Percentiles rank a stretch among this genome's conserved stretches.
phyloP scores from a whole-genome alignment of 2,888 invertebrate genomes.

The Hymenopus coronatus region DNA sequence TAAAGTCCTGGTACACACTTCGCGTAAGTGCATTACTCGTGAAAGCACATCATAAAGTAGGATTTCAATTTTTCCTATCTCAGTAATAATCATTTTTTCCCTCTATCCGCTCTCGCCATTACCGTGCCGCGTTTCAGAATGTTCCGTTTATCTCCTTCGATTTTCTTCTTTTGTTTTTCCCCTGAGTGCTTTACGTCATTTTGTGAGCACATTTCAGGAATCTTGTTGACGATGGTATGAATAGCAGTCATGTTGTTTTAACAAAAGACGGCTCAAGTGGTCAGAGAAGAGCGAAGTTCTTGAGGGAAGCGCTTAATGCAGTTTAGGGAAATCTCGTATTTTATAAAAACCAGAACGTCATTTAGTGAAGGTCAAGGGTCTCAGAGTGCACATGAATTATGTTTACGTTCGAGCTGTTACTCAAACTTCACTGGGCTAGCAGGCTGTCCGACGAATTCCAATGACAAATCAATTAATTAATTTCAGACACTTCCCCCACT shows the following conservation, averaged over 20 bases:
- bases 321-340: background rate
- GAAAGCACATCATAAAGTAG: constrained; percentile 1
- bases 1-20: constrained; percentile 6
- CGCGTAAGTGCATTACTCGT: constrained; percentile 7
- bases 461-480: too few relatives aligned
- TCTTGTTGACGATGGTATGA: background rate
- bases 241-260: background rate
- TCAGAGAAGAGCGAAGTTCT: background rate
- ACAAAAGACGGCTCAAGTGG: background rate
- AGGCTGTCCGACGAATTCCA: too few relatives aligned
- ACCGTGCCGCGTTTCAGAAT: background rate
- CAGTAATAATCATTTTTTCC: background rate
- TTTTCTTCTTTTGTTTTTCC: background rate
- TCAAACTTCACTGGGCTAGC: too few relatives aligned
- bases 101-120: background rate
- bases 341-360: background rate
- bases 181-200: background rate
- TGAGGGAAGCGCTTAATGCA: background rate
- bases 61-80: background rate
- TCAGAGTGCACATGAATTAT: too few relatives aligned
- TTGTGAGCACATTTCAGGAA: background rate
- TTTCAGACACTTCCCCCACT: too few relatives aligned
- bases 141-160: background rate
- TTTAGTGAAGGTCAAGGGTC: background rate
- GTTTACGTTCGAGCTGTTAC: too few relatives aligned